A percentile compares a stretch with the other conserved stretches of the same genome.
These are phyloP conservation scores for Scaptomyza montana DNA, from an alignment of 1,140 invertebrate genomes.

Conservation along the genomic window DNA sequence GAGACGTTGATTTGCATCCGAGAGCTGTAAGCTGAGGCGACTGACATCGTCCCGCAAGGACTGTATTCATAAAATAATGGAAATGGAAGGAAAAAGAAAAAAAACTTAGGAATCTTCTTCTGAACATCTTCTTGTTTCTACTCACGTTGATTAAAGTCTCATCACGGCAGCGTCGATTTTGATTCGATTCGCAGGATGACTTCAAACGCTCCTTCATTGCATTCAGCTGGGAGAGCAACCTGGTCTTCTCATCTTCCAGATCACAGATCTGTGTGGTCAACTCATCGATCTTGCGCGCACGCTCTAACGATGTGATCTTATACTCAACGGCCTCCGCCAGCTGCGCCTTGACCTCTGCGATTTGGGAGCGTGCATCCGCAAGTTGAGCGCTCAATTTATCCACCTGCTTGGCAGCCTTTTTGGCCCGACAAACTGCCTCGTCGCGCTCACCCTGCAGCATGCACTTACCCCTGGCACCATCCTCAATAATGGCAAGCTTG, in stretches of 20 bases:
- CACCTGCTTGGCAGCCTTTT: constrained; percentile 90
- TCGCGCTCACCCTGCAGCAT: constrained; percentile 89
- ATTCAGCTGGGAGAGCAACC: constrained; percentile 66
- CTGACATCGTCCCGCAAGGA: constrained; percentile 89
- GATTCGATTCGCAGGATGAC: constrained; percentile 76
- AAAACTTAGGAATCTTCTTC: not conserved
- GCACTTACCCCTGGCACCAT: constrained; percentile 88
- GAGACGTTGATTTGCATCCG: constrained; percentile 89
- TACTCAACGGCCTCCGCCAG: constrained; percentile 92
- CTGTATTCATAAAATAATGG: constrained; percentile 51
- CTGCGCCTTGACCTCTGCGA: constrained; percentile 91
- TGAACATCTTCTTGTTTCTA: constrained; percentile 40
- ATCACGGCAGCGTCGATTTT: constrained; percentile 84
- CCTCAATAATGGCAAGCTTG: constrained; percentile 93
- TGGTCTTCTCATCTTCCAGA: constrained; percentile 78
- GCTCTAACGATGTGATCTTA: constrained; percentile 92
- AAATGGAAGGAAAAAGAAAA: not conserved
- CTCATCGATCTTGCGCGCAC: constrained; percentile 92
- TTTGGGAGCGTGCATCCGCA: constrained; percentile 88
- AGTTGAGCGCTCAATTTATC: constrained; percentile 90
- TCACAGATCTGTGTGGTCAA: constrained; percentile 85
- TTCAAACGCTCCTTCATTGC: constrained; percentile 76
- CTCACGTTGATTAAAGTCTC: constrained; percentile 87
- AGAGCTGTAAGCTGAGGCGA: constrained; percentile 88
- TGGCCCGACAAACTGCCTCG: constrained; percentile 89